Conservation (phyloP, 1,140 invertebrate species). For the Choristoneura fumiferana region DNA sequence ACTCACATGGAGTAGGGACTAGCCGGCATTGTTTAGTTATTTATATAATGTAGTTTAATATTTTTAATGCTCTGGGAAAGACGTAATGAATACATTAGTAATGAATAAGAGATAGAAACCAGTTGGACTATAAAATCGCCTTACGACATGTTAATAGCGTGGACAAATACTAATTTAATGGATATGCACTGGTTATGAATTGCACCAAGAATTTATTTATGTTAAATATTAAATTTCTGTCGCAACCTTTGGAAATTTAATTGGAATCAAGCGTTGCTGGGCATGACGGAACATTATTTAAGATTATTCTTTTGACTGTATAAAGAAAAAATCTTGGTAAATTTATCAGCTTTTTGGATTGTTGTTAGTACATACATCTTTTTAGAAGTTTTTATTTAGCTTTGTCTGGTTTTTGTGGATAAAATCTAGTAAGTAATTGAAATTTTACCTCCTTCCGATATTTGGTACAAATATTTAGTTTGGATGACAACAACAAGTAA, state of each 20-base stretch:
- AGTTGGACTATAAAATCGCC: slow-evolving; percentile 55
- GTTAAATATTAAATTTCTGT: slow-evolving; percentile 25
- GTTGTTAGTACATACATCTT: no score
- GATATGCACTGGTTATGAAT: slow-evolving; percentile 32
- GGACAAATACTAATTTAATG: slow-evolving; percentile 50
- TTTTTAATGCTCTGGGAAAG: slow-evolving; percentile 53
- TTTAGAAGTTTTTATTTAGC: no score
- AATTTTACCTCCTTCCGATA: no score
- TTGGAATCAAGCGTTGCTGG: not conserved
- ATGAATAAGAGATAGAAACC: slow-evolving; percentile 57
- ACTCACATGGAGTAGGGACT: slow-evolving; percentile 50
- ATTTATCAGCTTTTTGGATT: no score
- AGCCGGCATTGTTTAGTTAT: slow-evolving; percentile 61
- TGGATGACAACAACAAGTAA: no score
- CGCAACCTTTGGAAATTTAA: slow-evolving; percentile 19
- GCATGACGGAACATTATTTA: no score
- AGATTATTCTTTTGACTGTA: no score
- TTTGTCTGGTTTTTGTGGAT: no score
- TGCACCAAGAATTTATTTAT: slow-evolving; percentile 21
- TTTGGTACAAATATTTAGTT: no score
- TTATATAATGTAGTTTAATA: slow-evolving; percentile 67
- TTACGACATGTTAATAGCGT: slow-evolving; percentile 55
- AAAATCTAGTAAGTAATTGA: no score
- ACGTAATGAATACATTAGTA: slow-evolving; percentile 74
- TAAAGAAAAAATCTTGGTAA: no score